Conservation (phyloP, 2,113 vertebrate genomes). For the Hippocampus mohnikei region DNA sequence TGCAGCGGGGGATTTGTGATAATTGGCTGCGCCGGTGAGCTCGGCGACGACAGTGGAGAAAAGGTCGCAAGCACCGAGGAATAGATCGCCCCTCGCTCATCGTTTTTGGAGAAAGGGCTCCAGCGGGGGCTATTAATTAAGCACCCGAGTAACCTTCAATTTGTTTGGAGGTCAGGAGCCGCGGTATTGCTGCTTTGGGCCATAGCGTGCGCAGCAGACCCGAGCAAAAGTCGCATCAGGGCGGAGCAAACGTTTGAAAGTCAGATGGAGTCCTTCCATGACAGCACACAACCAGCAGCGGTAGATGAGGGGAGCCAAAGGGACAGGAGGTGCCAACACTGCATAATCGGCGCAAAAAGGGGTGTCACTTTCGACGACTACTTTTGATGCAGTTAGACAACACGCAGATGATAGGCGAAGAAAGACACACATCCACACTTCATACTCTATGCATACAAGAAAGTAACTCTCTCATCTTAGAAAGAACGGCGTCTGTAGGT, state of each 20-base stretch:
- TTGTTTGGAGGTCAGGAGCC: constrained; percentile 59
- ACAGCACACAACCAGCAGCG: constrained; percentile 35
- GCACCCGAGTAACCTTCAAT: constrained; percentile 52
- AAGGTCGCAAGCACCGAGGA: constrained; percentile 67
- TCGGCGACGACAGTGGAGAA: constrained; percentile 60
- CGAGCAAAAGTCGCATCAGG: neutral
- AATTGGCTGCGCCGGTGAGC: constrained; percentile 69
- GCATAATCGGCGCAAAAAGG: neutral
- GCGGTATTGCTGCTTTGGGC: constrained; percentile 35
- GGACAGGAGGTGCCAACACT: constrained; percentile 48
- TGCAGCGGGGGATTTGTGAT: constrained; percentile 66
- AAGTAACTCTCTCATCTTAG: no score
- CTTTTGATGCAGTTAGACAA: no score
- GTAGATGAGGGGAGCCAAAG: constrained; percentile 47
- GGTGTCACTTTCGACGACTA: no score
- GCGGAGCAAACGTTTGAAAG: constrained; percentile 17
- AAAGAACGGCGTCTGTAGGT: neutral
- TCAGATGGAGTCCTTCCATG: constrained; percentile 39
- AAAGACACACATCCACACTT: no score
- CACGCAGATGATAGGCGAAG: no score
- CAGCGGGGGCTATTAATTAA: constrained; percentile 61
- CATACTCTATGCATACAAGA: no score
- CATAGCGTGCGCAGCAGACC: neutral
- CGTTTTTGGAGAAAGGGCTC: constrained; percentile 26
- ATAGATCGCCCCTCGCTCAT: constrained; percentile 53